A percentile compares a stretch with the other conserved stretches of the same genome.
Conservation (phyloP, 2,797 vertebrate genomes). For the Mycteria americana region DNA sequence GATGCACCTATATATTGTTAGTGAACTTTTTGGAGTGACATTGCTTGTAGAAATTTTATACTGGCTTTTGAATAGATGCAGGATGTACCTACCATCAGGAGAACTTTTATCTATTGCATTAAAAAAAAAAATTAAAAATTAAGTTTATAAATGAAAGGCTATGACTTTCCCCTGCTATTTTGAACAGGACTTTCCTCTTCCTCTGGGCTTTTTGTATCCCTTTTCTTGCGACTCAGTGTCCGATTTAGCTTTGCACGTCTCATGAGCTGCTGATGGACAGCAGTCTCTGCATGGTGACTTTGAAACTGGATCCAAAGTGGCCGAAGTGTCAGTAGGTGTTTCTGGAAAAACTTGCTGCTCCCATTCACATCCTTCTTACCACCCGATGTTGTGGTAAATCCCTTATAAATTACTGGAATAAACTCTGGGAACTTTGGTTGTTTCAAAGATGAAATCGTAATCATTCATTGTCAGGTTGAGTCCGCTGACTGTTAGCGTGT, state of each 20-base stretch:
- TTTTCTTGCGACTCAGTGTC: background rate
- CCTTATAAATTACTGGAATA: background rate
- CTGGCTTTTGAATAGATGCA: background rate
- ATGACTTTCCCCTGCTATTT: background rate
- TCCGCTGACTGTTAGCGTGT: background rate
- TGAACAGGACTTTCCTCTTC: background rate
- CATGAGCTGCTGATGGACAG: background rate
- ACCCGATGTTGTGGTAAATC: background rate
- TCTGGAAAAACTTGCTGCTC: background rate
- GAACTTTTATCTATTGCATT: background rate
- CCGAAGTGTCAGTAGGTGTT: background rate
- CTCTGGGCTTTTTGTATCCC: background rate
- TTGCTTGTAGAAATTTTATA: background rate
- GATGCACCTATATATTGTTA: fast-evolving
- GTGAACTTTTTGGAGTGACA: background rate
- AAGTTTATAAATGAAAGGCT: background rate
- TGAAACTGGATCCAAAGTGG: background rate
- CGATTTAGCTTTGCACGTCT: background rate
- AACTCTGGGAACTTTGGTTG: background rate
- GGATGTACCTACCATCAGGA: background rate
- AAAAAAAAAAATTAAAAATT: background rate
- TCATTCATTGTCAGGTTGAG: background rate
- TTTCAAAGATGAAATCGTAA: background rate
- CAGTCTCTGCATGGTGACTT: background rate
- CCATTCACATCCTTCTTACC: background rate